A percentile compares a stretch with the other conserved stretches of the same genome.
phyloP scores from a whole-genome alignment of 2,113 vertebrate species.

The Tyto alba region DNA sequence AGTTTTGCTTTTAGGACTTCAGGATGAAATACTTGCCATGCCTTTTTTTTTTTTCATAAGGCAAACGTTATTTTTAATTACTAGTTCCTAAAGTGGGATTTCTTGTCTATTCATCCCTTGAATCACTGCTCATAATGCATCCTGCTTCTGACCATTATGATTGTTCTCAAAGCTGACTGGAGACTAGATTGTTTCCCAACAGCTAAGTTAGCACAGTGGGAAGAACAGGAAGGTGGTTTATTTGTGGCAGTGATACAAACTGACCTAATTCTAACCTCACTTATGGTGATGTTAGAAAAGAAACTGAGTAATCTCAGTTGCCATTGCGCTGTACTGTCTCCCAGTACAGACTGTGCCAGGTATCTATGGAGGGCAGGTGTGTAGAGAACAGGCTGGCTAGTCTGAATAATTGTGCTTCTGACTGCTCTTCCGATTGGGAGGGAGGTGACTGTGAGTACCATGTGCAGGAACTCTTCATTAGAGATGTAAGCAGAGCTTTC shows the following conservation, averaged over 20 bases:
- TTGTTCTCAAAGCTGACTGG: neutral
- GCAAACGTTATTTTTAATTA: neutral
- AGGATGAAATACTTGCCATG: neutral
- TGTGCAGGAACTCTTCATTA: neutral
- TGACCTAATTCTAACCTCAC: neutral
- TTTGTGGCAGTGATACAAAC: neutral
- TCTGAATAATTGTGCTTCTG: neutral
- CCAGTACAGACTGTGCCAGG: neutral
- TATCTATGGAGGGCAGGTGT: neutral
- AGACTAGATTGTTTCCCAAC: neutral
- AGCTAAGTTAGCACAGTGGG: neutral
- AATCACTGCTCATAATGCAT: neutral
- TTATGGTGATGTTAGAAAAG: neutral
- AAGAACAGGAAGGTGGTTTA: neutral
- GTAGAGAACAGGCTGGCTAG: neutral
- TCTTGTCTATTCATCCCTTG: neutral
- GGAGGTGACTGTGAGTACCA: neutral
- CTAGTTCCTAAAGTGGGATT: neutral
- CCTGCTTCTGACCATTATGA: neutral
- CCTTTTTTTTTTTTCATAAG: neutral
- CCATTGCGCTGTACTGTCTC: neutral
- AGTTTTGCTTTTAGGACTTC: neutral
- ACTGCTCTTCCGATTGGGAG: neutral
- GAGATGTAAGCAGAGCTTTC: neutral
- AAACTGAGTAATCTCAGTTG: neutral